Evolutionary conservation across 2,113 vertebrate species (phyloP).

Genomic region (Diadophis punctatus): DNA sequence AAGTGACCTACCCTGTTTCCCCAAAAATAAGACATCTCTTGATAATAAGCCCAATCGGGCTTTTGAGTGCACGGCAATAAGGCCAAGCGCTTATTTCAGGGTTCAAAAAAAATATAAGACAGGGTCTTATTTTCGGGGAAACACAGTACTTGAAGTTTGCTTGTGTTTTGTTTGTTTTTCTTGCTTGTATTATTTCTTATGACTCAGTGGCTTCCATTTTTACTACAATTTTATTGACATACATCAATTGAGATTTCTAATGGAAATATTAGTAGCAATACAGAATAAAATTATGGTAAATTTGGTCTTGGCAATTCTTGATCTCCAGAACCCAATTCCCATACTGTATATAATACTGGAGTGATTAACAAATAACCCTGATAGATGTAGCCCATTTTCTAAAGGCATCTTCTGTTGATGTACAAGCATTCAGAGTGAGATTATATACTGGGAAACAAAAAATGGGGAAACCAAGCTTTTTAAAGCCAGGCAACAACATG

Average conservation of each 20-base stretch:
- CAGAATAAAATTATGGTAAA: neutral
- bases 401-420: neutral
- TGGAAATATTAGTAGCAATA: neutral
- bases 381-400: neutral
- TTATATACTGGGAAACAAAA: conserved; percentile 27
- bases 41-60: too few species aligned
- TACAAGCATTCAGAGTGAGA: conserved; percentile 16
- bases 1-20: neutral
- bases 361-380: conserved; percentile 16
- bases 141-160: neutral
- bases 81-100: too few species aligned
- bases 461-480: conserved; percentile 22
- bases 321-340: neutral
- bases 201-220: neutral
- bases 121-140: too few species aligned
- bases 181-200: neutral
- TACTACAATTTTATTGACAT: neutral
- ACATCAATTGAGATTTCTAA: neutral
- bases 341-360: neutral
- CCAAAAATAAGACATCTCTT: too few species aligned
- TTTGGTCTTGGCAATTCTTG: neutral
- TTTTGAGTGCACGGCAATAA: too few species aligned
- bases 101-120: too few species aligned
- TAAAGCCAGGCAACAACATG: neutral
- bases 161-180: neutral